Base-by-base conservation (phyloP, 2,888 invertebrate species). In the Gasteruption jaculator region DNA sequence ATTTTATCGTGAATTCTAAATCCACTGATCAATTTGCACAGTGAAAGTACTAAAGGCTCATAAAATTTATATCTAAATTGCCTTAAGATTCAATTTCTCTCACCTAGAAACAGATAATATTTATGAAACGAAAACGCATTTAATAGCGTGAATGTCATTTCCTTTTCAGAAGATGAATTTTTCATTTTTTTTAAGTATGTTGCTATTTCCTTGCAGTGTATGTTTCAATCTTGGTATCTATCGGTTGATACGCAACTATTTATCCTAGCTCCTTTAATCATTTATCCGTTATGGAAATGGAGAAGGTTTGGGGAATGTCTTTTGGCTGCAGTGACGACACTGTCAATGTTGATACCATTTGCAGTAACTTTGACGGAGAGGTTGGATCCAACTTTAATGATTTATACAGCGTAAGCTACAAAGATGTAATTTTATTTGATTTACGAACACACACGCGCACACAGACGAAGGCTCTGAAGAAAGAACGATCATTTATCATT, bases 221-320 rank as follows among this genome's bases (percentile, higher is more conserved):
- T 83, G 82, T 83, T 83, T 68, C 83, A 83, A 65, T 81, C 83
- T 0, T 84, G 83, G 83, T 83, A 83, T 56, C 71, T 84, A 40
- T 71, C 75, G 4, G 81, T 80, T 30, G 82, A 83, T 49, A 80
- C 82, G 1, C 82, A 82, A 60, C 60, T 82, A 36, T 83, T 81
- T 68, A 74, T 85, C 55, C 58, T 85, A 29, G 83, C 85, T 0
- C 82, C 85, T 1, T 67, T 80, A 30, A 73, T 83, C 38, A 80
- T 85, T 49, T 83, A 78, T 65, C 75, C 80, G n/a, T 63, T 86
- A 11, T 82, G 83, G 81, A 77, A 75, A 57, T 81, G 80, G 73
- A 72, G 76, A 20, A 75, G 74, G 57, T 48, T 76, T 29, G 85
- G 85, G 1, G 71, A 78, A 41, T 59, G 68, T 24, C 56, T 83